Evolutionary conservation across 2,113 vertebrate species (phyloP), one percentile per base, ranked within the genome.

Genomic region (Grus americana): DNA sequence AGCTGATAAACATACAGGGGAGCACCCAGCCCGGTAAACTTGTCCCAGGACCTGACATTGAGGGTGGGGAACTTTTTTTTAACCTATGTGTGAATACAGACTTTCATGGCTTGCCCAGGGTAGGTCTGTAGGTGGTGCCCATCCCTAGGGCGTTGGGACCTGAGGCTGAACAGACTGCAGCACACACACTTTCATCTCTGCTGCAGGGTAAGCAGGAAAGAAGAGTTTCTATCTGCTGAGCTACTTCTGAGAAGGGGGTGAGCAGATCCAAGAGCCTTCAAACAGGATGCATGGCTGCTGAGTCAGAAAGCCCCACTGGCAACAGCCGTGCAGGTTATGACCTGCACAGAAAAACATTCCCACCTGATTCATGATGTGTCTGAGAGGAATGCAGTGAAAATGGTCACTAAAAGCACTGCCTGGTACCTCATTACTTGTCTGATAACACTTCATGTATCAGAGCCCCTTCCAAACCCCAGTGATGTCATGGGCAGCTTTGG

Each of bases 341-440:
- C 88, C 92, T 3, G 38, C 58, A 58, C 32, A 81, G 85, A 81
- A 94, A 92, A 95, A 87, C 87, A 95, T 76, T 95, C 61, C 92
- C 59, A 93, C 82, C 88, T 94, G 90, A 95, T 96, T 91, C 95
- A 94, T 91, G 73, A 95, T 70, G 92, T 95, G 95, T 92, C 87
- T 75, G 73, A 88, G 78, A 95, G 71, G 95, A 95, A 95, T 74
- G 89, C 89, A 86, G 55, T 32, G 54, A 54, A 94, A 97, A 91
- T 1, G 74, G 80, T 74, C 89, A 81, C 93, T 85, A 73, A 74
- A 90, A 87, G 52, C 58, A 59, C 73, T 92, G 82, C 74, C 96
- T 91, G 92, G 80, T 95, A 95, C 93, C 89, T 95, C 87, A 68
- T 88, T 79, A 88, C 91, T 78, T 86, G 49, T 82, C 89, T 66